Evolutionary conservation across 1,140 invertebrate species (phyloP).

Genomic region (Bombus fervidus): DNA sequence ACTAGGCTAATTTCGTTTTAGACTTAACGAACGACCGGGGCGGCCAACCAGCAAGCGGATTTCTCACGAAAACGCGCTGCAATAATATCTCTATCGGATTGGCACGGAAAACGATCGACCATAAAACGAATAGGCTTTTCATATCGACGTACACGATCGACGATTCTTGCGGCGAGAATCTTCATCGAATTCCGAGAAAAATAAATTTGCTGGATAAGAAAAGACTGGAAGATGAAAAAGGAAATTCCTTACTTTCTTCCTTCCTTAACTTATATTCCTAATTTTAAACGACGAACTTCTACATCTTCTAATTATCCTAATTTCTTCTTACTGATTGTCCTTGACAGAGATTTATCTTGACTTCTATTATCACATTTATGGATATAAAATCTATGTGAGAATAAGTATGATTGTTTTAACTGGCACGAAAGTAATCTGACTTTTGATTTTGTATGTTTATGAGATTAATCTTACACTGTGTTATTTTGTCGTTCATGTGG

Average conservation of each 20-base stretch:
- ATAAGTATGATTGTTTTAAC: too few species aligned
- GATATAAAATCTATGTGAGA: too few species aligned
- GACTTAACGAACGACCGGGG: conserved; percentile 17
- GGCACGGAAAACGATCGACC: conserved; percentile 14
- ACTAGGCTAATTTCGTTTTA: conserved; percentile 42
- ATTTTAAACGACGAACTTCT: neutral
- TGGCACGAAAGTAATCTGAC: too few species aligned
- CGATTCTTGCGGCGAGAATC: conserved; percentile 4
- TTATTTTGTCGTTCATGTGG: too few species aligned
- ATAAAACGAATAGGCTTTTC: conserved; percentile 23
- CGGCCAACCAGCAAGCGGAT: neutral
- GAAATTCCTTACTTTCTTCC: too few species aligned
- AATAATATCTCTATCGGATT: conserved; percentile 30
- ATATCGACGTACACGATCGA: conserved; percentile 8
- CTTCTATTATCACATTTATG: too few species aligned
- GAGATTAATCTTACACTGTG: too few species aligned
- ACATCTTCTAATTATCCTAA: neutral
- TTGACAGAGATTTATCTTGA: too few species aligned
- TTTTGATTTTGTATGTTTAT: too few species aligned
- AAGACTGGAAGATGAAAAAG: neutral
- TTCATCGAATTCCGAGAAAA: conserved; percentile 13
- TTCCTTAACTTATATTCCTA: neutral
- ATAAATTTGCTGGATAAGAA: neutral
- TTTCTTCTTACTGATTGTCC: too few species aligned
- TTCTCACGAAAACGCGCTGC: conserved; percentile 19